These are phyloP conservation scores for Phalloptychus januarius DNA, from an alignment of 2,797 vertebrate genomes.

Conservation along the genomic window DNA sequence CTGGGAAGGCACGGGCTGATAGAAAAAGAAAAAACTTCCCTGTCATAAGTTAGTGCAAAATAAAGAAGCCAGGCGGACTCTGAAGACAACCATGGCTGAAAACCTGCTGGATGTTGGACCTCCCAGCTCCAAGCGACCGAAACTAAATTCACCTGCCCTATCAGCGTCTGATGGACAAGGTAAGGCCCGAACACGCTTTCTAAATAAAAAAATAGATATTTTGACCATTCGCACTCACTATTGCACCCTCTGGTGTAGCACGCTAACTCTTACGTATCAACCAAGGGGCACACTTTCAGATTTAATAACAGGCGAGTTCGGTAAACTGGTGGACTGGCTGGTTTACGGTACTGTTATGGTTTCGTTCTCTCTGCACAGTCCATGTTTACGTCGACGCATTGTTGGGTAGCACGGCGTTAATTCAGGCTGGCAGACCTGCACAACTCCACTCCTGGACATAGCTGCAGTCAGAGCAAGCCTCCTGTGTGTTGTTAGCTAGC, in stretches of 20 bases:
- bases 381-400: neutral
- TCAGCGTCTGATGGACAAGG: constrained; percentile 93
- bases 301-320: neutral
- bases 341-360: constrained; percentile 49
- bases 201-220: constrained; percentile 23
- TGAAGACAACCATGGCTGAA: constrained; percentile 86
- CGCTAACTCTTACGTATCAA: fast-evolving
- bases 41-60: constrained; percentile 26
- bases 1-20: constrained; percentile 52
- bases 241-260: fast-evolving
- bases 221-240: neutral
- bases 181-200: constrained; percentile 75
- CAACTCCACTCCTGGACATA: neutral
- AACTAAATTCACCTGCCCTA: constrained; percentile 94
- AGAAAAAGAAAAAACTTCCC: constrained; percentile 23
- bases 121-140: constrained; percentile 94
- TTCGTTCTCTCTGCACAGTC: constrained; percentile 10
- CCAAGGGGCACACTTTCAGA: neutral
- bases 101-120: constrained; percentile 96
- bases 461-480: neutral
- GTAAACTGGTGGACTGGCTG: neutral
- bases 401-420: neutral
- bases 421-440: neutral
- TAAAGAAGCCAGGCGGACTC: constrained; percentile 24
- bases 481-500: neutral